Base-by-base conservation (phyloP, 1,140 invertebrate genomes). In the Pygmarrhopalites habei region DNA sequence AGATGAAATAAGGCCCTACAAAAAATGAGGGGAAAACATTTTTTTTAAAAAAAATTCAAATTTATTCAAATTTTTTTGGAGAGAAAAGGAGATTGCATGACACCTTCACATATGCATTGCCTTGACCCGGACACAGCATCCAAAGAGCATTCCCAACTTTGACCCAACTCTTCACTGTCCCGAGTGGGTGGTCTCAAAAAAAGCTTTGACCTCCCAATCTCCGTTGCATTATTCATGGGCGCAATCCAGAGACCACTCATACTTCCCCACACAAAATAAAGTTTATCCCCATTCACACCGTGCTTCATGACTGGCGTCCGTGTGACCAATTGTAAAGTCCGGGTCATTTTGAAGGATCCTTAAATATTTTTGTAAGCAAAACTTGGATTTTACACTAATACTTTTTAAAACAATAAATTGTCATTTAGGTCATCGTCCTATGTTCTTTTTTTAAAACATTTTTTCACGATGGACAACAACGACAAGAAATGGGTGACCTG, bases 251-350 rank as follows among this genome's bases (percentile, higher is more conserved):
- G 49, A 43, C 17, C 21, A 51, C 44, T 15, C 43, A 39, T 12
- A 43, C 49, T n/a, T 5, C 55, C 30, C 60, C 60, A 66, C 19
- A 66, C 46, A 30, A 53, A 58, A 49, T 66, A 66, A 14, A 5
- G 25, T 14, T 46, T 52, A n/a, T n/a, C n/a, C 1, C 30, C 56
- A n/a, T n/a, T n/a, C 26, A n/a, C n/a, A n/a, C 41, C 55, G 28
- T 53, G 60, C 21, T 55, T 51, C 3, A 43, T 59, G 43, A 47
- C 21, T 29, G 65, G 46, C 60, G 21, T 66, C 65, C 23, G 59
- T 66, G 17, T 41, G 43, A 39, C 46, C 44, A n/a, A 58, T 43
- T 39, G 53, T 47, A 15, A 32, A 57, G n/a, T 62, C 57, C 21
- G 29, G 55, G 51, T 60, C n/a, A 60, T 1, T 32, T 46, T 60